These are phyloP conservation scores for Passerculus sandwichensis DNA, from an alignment of 2,797 vertebrate genomes.

Conservation along the genomic window DNA sequence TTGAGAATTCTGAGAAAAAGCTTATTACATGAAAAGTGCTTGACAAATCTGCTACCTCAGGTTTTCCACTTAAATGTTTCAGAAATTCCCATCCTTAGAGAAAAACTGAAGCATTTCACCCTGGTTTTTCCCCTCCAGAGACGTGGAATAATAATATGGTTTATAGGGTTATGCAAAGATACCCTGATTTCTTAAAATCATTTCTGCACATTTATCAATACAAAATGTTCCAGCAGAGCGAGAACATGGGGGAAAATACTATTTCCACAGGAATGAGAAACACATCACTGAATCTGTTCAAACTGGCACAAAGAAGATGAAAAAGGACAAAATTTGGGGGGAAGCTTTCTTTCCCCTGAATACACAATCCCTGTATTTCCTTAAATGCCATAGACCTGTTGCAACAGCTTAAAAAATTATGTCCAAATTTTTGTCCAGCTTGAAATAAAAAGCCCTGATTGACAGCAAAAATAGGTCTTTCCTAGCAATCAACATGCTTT, in stretches of 20 bases:
- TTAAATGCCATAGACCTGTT: background rate
- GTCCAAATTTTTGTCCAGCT: conserved; percentile 28
- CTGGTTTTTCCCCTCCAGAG: background rate
- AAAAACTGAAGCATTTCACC: background rate
- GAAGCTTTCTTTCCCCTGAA: background rate
- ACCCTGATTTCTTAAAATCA: background rate
- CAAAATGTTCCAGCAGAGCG: background rate
- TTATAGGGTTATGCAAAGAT: background rate
- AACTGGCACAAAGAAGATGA: background rate
- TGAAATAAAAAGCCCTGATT: conserved; percentile 52
- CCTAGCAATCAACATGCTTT: conserved; percentile 48
- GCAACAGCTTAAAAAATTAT: conserved; percentile 10
- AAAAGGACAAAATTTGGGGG: background rate
- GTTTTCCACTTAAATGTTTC: background rate
- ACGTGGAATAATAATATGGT: background rate
- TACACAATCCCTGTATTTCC: background rate
- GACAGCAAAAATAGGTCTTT: conserved; percentile 44
- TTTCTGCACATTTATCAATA: background rate
- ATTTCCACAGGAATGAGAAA: background rate
- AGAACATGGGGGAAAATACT: rapidly evolving
- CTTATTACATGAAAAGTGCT: background rate
- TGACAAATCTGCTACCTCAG: background rate
- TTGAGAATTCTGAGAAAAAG: background rate
- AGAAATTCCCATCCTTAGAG: background rate
- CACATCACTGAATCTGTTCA: background rate